A percentile compares a stretch with the other conserved stretches of the same genome.
phyloP scores from a whole-genome alignment of 2,113 vertebrate genomes.

The Eptesicus fuscus region DNA sequence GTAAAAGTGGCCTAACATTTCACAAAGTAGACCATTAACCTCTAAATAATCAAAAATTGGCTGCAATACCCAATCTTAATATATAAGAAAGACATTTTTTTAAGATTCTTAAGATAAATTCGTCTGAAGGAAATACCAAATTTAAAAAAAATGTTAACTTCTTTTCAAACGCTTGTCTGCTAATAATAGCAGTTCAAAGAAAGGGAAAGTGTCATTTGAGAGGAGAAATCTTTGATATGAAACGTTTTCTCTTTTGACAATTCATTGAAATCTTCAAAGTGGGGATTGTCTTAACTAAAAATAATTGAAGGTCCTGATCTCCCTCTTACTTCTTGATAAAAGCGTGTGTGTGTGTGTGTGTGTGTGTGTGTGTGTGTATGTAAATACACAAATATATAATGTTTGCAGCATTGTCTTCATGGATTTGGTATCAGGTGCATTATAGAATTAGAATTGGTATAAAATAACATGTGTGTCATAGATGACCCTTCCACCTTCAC shows the following conservation, averaged over 20 bases:
- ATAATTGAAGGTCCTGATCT: background rate
- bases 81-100: background rate
- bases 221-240: background rate
- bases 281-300: constrained; percentile 28
- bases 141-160: constrained; percentile 20
- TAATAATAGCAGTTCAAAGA: constrained; percentile 41
- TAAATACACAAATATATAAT: background rate
- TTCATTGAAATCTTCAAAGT: constrained; percentile 37
- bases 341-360: background rate
- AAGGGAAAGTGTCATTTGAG: constrained; percentile 24
- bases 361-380: background rate
- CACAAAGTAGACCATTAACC: background rate
- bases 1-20: background rate
- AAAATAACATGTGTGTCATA: background rate
- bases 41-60: background rate
- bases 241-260: constrained; percentile 16
- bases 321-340: background rate
- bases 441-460: background rate
- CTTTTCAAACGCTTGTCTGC: constrained; percentile 9
- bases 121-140: background rate
- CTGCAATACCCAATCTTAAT: background rate
- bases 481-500: background rate
- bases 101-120: background rate
- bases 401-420: background rate
- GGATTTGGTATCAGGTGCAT: background rate